Evolutionary conservation across 2,113 vertebrate genomes (phyloP), one percentile per base, ranked within the genome.

Genomic region (Eidolon helvum): DNA sequence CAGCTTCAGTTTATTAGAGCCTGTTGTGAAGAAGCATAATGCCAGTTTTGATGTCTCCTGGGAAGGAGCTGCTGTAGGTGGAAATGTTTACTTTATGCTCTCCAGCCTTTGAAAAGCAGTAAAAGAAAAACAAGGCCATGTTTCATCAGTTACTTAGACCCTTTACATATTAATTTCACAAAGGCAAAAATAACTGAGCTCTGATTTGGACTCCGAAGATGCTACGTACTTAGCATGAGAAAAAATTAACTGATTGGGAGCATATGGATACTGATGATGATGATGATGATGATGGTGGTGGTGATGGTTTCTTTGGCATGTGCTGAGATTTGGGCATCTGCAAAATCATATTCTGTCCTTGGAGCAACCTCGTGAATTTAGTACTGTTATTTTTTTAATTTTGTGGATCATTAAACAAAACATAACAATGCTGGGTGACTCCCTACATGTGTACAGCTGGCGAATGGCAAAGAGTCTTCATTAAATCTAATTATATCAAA

Each of bases 371-470:
- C 93, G 59, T 55, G 45, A 57, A 59, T 24, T 38, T 26, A 87
- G 43, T 40, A 38, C 24, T 71, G 24, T 43, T 43, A 80, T 97
- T 88, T 94, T 78, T 84, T 87, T 22, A 92, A 92, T 95, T 96
- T 86, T 87, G 38, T 74, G 91, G 74, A 40, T 94, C 74, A 94
- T 92, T 89, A 96, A 95, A 55, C 87, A 95, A 95, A 85, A 53
- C 26, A 72, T 18, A 84, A 71, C 43, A 84, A 69, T 65, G n/a
- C 4, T 79, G 63, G 28, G 26, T 18, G n/a, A 55, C 78, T 77
- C 59, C 65, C 22, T 53, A 38, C 28, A 59, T 94, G 48, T 71
- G 40, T 90, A 66, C 74, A 92, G 74, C 87, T 92, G 94, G 84
- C 30, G 53, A 84, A 69, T 92, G 63, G 55, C 53, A 89, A 74